Evolutionary conservation across 2,113 vertebrate species (phyloP).

Genomic region (Emydocephalus ijimae): DNA sequence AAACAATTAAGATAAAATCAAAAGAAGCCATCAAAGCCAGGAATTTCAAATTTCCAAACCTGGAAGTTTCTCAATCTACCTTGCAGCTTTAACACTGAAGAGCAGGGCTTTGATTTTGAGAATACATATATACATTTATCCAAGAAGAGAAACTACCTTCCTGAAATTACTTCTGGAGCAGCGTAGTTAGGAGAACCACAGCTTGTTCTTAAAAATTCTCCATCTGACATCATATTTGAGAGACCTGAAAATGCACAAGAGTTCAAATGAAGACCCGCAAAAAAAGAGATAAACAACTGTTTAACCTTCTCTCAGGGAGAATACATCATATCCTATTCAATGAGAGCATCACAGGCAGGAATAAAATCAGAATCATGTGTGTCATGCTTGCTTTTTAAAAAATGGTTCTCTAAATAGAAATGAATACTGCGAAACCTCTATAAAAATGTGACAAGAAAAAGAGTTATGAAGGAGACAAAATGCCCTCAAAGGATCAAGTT

Average conservation of each 20-base stretch:
- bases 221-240: constrained; percentile 99
- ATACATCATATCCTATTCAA: background rate
- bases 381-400: background rate
- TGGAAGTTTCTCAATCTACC: constrained; percentile 9
- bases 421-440: background rate
- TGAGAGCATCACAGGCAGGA: background rate
- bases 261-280: constrained; percentile 1
- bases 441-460: background rate
- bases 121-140: constrained; percentile 37
- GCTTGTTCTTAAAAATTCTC: constrained; percentile 95
- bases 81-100: constrained; percentile 23
- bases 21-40: constrained; percentile 13
- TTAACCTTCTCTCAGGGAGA: constrained; percentile 8
- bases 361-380: background rate
- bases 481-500: background rate
- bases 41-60: constrained; percentile 20
- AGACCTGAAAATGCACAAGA: constrained; percentile 79
- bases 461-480: background rate
- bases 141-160: constrained; percentile 80
- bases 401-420: background rate
- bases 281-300: background rate
- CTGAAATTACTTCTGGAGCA: constrained; percentile 97
- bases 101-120: constrained; percentile 39
- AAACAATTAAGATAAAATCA: background rate
- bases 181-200: constrained; percentile 98